Percentiles rank a stretch among this genome's conserved stretches.
phyloP scores from a whole-genome alignment of 2,113 vertebrate species.

The Eudyptes chrysolophus region DNA sequence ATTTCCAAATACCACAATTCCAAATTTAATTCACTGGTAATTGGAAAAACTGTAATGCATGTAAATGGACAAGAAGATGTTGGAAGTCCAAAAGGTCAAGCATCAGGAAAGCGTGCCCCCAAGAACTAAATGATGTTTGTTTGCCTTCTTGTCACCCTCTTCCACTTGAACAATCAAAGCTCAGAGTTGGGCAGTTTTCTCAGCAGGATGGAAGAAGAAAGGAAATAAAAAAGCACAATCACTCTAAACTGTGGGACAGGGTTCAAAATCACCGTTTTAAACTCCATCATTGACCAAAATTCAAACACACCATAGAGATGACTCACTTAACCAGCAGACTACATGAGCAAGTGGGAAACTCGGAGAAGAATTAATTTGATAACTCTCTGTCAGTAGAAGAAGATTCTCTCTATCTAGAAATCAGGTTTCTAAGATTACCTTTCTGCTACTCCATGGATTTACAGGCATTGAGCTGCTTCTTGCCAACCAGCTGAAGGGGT shows the following conservation, averaged over 20 bases:
- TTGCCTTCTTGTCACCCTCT: constrained; percentile 41
- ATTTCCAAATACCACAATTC: constrained; percentile 75
- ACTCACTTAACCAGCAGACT: constrained; percentile 26
- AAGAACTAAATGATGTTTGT: constrained; percentile 59
- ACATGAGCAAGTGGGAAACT: background rate
- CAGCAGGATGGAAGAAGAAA: constrained; percentile 10
- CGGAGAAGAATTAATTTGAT: background rate
- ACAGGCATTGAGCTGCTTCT: background rate
- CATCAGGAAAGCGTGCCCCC: constrained; percentile 49
- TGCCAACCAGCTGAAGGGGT: background rate
- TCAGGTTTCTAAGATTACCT: background rate
- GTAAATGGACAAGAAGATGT: constrained; percentile 64
- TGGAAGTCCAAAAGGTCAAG: constrained; percentile 71
- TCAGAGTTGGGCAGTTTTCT: background rate
- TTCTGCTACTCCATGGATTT: background rate
- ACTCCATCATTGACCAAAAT: constrained; percentile 4
- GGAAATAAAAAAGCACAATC: background rate
- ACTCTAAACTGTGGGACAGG: background rate
- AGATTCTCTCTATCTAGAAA: background rate
- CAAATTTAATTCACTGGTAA: constrained; percentile 72
- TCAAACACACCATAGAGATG: background rate
- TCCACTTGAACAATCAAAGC: constrained; percentile 45
- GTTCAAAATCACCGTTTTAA: constrained; percentile 17
- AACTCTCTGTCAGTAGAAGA: background rate
- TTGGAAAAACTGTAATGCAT: constrained; percentile 70